phyloP scores from a whole-genome alignment of 2,888 invertebrate species.

The Bombyx huttoni region DNA sequence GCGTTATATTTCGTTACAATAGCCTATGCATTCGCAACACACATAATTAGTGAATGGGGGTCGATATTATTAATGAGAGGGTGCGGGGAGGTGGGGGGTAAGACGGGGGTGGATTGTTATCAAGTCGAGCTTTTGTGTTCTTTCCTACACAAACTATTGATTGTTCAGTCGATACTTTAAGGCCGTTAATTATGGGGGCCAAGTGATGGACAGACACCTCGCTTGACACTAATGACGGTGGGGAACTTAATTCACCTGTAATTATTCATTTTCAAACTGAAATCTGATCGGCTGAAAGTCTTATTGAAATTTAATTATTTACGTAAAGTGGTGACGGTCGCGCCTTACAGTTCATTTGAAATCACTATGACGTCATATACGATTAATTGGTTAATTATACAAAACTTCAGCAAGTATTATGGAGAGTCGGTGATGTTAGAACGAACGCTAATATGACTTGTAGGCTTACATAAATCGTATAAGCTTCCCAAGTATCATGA shows the following conservation, averaged over 20 bases:
- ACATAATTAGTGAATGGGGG: slow-evolving; percentile 69
- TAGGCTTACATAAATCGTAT: no score
- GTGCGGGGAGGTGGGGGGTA: slow-evolving; percentile 25
- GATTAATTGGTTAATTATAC: no score
- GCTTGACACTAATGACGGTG: slow-evolving; percentile 59
- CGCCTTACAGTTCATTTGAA: no score
- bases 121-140: slow-evolving; percentile 68
- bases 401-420: no score
- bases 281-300: slow-evolving; percentile 36
- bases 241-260: slow-evolving; percentile 49
- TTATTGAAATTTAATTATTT: slow-evolving; percentile 22
- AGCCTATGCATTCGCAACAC: slow-evolving; percentile 65
- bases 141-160: slow-evolving; percentile 65
- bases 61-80: slow-evolving; percentile 71
- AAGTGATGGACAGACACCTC: slow-evolving; percentile 62
- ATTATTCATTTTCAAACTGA: slow-evolving; percentile 55
- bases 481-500: no score
- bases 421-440: no score
- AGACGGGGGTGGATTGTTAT: slow-evolving; percentile 52
- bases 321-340: neutral
- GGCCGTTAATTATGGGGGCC: slow-evolving; percentile 63
- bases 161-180: slow-evolving; percentile 64
- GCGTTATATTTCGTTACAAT: neutral
- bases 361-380: no score
- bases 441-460: no score